These are phyloP conservation scores for Donacobius atricapilla DNA, from an alignment of 2,113 vertebrate genomes.

Conservation along the genomic window DNA sequence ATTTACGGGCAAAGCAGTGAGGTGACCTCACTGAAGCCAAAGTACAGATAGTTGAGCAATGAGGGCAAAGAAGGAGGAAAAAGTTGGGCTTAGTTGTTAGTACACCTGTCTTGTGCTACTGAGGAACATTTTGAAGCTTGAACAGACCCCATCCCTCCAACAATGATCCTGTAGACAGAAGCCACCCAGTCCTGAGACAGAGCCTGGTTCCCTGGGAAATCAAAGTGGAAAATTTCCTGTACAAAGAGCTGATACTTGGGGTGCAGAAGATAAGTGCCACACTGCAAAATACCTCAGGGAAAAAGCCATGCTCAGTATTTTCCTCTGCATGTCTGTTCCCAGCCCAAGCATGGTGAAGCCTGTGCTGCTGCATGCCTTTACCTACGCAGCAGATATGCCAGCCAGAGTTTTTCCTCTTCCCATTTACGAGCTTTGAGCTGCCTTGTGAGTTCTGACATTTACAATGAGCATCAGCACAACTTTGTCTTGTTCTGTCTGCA, in stretches of 20 bases:
- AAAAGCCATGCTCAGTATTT: neutral
- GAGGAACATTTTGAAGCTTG: rapidly evolving
- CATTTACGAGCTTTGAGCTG: neutral
- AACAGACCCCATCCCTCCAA: neutral
- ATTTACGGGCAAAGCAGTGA: neutral
- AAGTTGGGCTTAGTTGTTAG: rapidly evolving
- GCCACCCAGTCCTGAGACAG: neutral
- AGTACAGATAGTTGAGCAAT: neutral
- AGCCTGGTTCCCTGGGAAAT: neutral
- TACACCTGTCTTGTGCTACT: neutral
- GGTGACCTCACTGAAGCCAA: neutral
- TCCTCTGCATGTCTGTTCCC: neutral
- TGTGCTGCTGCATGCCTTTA: rapidly evolving
- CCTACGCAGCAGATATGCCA: rapidly evolving
- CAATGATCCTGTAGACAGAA: neutral
- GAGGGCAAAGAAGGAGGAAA: neutral
- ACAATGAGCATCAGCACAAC: neutral
- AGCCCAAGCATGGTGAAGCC: neutral
- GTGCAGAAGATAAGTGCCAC: neutral
- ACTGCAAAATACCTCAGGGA: neutral
- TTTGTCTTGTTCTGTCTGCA: neutral
- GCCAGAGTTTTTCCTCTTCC: neutral
- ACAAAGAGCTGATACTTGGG: neutral
- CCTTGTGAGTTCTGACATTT: neutral
- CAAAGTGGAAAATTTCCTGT: neutral